A percentile compares a stretch with the other conserved stretches of the same genome.
Conservation (phyloP, 2,888 invertebrate species). For the Melanotus villosus region DNA sequence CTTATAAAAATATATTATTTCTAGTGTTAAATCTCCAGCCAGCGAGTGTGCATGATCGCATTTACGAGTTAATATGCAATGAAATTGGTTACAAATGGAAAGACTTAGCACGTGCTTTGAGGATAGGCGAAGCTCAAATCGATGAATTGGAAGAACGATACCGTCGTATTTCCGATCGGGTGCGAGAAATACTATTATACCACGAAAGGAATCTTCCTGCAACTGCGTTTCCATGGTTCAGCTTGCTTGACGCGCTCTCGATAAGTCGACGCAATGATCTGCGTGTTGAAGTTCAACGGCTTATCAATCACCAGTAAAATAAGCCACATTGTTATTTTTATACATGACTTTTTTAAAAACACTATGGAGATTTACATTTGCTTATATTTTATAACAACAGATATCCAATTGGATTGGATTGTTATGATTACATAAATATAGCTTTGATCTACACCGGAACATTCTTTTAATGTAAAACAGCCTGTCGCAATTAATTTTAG, state of each 20-base stretch:
- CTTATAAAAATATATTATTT: background rate
- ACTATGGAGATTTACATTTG: no score
- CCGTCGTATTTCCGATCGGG: slow-evolving; percentile 9
- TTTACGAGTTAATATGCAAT: slow-evolving; percentile 49
- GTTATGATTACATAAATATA: no score
- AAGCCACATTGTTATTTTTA: no score
- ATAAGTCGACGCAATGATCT: slow-evolving; percentile 59
- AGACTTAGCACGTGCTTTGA: slow-evolving; percentile 59
- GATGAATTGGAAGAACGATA: slow-evolving; percentile 56
- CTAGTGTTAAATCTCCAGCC: slow-evolving; percentile 27
- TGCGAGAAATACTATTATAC: slow-evolving; percentile 52
- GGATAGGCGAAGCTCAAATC: slow-evolving; percentile 58
- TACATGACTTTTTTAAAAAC: no score
- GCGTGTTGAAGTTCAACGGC: background rate
- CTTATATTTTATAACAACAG: no score
- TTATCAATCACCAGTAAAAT: background rate
- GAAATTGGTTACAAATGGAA: slow-evolving; percentile 62
- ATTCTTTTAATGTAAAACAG: no score
- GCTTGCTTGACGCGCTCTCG: slow-evolving; percentile 55
- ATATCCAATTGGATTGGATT: no score
- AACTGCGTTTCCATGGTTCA: slow-evolving; percentile 46
- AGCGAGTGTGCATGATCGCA: slow-evolving; percentile 35
- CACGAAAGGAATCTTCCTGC: slow-evolving; percentile 50
- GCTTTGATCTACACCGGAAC: no score
- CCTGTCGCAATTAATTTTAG: no score